Percentiles rank a stretch among this genome's conserved stretches.
phyloP scores from a whole-genome alignment of 2,797 vertebrate genomes.

The Gambelia wislizenii region DNA sequence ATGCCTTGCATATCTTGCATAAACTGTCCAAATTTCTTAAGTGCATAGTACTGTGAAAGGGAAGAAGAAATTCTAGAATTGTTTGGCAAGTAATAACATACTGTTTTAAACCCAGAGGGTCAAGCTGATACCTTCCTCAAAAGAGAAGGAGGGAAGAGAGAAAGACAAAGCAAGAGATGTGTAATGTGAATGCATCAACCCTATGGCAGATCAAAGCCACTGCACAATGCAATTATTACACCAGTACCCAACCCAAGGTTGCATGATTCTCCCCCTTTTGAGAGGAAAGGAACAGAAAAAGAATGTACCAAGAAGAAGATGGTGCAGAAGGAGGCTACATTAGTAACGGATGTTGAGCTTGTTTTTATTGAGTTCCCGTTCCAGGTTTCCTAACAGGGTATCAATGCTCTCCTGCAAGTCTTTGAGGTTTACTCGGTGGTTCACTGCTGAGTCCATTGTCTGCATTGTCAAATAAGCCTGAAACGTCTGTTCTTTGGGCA shows the following conservation, averaged over 20 bases:
- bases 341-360: constrained; percentile 88
- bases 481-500: constrained; percentile 84
- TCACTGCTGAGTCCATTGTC: constrained; percentile 85
- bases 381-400: constrained; percentile 95
- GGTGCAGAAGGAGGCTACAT: background rate
- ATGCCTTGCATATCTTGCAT: constrained; percentile 63
- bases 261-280: background rate
- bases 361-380: constrained; percentile 97
- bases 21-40: constrained; percentile 76
- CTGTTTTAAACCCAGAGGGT: constrained; percentile 82
- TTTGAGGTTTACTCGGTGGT: constrained; percentile 90
- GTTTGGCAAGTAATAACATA: background rate
- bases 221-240: background rate
- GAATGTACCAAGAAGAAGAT: background rate
- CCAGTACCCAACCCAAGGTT: background rate
- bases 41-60: constrained; percentile 77
- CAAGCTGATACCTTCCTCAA: constrained; percentile 82
- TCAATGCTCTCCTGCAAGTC: constrained; percentile 99
- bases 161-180: constrained; percentile 61
- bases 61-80: constrained; percentile 27
- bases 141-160: constrained; percentile 73
- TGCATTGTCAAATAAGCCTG: constrained; percentile 91
- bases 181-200: constrained; percentile 51
- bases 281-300: background rate
- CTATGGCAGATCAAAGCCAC: background rate